Evolutionary conservation across 2,888 invertebrate genomes (phyloP), one percentile per base, ranked within the genome.

Genomic region (Drosophila subquinaria): DNA sequence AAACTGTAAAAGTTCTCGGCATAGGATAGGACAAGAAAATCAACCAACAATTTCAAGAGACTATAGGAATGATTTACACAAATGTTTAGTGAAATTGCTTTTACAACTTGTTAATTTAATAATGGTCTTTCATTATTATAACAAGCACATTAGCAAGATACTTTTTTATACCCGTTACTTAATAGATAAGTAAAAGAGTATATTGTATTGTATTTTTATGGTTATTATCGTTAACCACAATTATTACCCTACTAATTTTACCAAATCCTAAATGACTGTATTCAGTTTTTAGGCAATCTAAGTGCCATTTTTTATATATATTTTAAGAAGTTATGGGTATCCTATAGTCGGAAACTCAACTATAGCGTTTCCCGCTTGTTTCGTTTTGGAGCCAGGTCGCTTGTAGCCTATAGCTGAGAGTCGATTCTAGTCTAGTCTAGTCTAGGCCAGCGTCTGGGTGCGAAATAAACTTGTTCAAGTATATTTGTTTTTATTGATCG

Each of bases 401-500:
- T 52, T 20, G 42, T 30, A 30, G 40, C 40, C 13, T 6, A 53
- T 40, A 20, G 20, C 55, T 17, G 23, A 23, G 11, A 20, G 27
- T 36, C 66, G 42, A 51, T 15, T 33, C 36, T 20, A 27, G 67
- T 43, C 55, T 52, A 45, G 27, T 33, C 36, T 20, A 27, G 67
- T 43, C 59, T 56, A 61, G 57, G 50, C 42, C 27, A 59, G 40
- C 17, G 50, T 47, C 47, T 53, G 79, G 61, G 42, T 51, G 65
- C 52, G 33, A 76, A 82, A 79, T 82, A 82, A 70, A 88, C 82
- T 79, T 81, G 73, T 86, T 77, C 67, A 73, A 76, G 69, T 56
- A 64, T 71, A 60, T 64, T 85, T 69, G 73, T 61, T 59, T 81
- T 84, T 83, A 88, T 89, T 89, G 90, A 89, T 89, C 82, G 90